phyloP scores from a whole-genome alignment of 2,888 invertebrate species.

The Agrotis puta region DNA sequence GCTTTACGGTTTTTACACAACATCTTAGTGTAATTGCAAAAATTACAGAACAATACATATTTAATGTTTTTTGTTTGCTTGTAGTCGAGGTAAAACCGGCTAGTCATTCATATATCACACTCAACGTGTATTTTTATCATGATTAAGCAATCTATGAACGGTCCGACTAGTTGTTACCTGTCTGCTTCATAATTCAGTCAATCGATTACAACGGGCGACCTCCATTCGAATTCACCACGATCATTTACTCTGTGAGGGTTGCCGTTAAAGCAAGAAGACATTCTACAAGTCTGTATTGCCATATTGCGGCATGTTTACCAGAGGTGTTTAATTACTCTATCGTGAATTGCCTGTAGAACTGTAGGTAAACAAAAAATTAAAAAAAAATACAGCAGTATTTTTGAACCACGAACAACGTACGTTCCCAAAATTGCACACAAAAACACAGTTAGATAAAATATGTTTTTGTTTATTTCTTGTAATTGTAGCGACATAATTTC shows the following conservation, averaged over 20 bases:
- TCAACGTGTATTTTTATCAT: conserved; percentile 31
- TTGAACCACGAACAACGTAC: too few relatives aligned
- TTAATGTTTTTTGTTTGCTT: conserved; percentile 38
- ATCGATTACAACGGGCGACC: conserved; percentile 27
- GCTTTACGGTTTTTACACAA: conserved; percentile 14
- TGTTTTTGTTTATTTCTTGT: conserved; percentile 10
- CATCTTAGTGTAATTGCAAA: conserved; percentile 21
- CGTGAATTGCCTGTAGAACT: too few relatives aligned
- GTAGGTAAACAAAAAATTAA: too few relatives aligned
- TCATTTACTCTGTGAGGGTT: neutral
- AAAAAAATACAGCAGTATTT: neutral
- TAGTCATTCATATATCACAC: conserved; percentile 33
- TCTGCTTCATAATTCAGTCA: conserved; percentile 40
- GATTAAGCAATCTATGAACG: conserved; percentile 45
- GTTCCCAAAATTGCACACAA: neutral
- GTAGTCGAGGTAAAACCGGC: conserved; percentile 15
- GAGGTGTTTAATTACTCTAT: neutral
- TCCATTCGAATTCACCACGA: conserved; percentile 1
- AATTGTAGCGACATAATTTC: conserved; percentile 47
- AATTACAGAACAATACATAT: conserved; percentile 20
- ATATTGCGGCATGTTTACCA: conserved; percentile 2
- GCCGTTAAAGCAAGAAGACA: conserved; percentile 9
- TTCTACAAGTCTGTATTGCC: neutral
- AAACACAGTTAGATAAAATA: neutral
- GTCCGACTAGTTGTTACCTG: conserved; percentile 21